phyloP scores from a whole-genome alignment of 2,797 vertebrate species.

The Squalus acanthias region DNA sequence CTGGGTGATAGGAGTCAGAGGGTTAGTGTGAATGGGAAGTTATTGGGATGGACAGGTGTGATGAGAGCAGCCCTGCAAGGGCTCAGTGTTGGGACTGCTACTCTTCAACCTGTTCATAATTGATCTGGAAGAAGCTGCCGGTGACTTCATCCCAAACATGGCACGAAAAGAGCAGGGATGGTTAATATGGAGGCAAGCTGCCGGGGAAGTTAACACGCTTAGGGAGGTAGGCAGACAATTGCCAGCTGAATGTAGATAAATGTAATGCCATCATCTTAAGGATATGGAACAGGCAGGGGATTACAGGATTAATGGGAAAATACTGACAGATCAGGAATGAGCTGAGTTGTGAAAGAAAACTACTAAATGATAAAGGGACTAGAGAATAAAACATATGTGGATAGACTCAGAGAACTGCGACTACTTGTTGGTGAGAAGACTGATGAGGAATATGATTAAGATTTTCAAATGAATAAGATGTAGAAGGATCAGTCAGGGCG shows the following conservation, averaged over 20 bases:
- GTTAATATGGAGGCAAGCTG: not conserved
- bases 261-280: not conserved
- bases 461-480: too few relatives aligned
- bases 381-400: too few relatives aligned
- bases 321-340: not conserved
- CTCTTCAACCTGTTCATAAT: not conserved
- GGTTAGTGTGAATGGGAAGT: not conserved
- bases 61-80: not conserved
- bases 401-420: too few relatives aligned
- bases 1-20: not conserved
- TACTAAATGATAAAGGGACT: too few relatives aligned
- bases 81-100: not conserved
- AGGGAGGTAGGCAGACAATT: not conserved
- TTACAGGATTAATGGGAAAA: not conserved
- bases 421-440: too few relatives aligned
- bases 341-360: not conserved
- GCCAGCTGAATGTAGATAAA: not conserved
- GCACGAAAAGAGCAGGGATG: too few relatives aligned
- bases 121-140: too few relatives aligned
- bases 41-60: not conserved
- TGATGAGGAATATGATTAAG: too few relatives aligned
- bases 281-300: not conserved
- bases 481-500: too few relatives aligned
- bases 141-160: not conserved
- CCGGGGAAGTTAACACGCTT: not conserved